A percentile compares a stretch with the other conserved stretches of the same genome.
These are phyloP conservation scores for Tetramorium alpestre DNA, from an alignment of 1,140 invertebrate species.

Conservation along the genomic window DNA sequence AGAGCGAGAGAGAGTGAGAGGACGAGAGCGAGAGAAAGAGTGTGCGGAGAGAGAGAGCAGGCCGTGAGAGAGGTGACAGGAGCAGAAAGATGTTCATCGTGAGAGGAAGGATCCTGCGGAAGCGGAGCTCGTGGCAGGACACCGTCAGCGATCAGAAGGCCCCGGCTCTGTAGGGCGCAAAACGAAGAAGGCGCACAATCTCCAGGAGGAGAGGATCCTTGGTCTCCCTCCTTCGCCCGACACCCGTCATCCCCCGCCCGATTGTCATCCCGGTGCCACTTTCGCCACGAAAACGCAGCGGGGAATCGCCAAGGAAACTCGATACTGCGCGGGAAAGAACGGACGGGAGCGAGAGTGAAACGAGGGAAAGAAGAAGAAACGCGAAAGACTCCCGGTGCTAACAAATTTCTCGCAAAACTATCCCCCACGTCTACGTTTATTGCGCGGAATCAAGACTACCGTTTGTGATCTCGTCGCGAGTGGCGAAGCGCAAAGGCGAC, in stretches of 20 bases:
- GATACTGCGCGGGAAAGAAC: background rate
- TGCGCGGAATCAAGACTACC: background rate
- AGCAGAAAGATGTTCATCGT: slow-evolving; percentile 79
- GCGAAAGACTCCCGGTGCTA: background rate
- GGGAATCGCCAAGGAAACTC: slow-evolving; percentile 29
- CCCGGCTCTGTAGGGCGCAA: slow-evolving; percentile 74
- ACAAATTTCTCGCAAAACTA: background rate
- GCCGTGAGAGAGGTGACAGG: slow-evolving; percentile 42
- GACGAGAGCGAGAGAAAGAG: slow-evolving; percentile 28
- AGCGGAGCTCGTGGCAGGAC: slow-evolving; percentile 78
- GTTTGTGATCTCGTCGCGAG: slow-evolving; percentile 57
- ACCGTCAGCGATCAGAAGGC: slow-evolving; percentile 70
- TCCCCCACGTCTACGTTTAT: slow-evolving; percentile 7
- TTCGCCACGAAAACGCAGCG: slow-evolving; percentile 23
- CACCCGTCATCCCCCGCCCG: slow-evolving; percentile 43
- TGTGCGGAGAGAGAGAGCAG: slow-evolving; percentile 6
- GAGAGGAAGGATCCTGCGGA: slow-evolving; percentile 76
- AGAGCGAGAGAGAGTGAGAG: slow-evolving; percentile 70
- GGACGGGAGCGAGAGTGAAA: background rate
- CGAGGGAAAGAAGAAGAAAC: background rate
- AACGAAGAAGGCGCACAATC: slow-evolving; percentile 36
- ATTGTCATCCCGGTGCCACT: slow-evolving; percentile 31
- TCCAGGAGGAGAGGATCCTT: slow-evolving; percentile 56
- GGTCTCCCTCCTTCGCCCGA: slow-evolving; percentile 58
- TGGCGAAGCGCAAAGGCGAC: slow-evolving; percentile 21